Conservation (phyloP, 2,888 invertebrate species). For the Entomobrya proxima region DNA sequence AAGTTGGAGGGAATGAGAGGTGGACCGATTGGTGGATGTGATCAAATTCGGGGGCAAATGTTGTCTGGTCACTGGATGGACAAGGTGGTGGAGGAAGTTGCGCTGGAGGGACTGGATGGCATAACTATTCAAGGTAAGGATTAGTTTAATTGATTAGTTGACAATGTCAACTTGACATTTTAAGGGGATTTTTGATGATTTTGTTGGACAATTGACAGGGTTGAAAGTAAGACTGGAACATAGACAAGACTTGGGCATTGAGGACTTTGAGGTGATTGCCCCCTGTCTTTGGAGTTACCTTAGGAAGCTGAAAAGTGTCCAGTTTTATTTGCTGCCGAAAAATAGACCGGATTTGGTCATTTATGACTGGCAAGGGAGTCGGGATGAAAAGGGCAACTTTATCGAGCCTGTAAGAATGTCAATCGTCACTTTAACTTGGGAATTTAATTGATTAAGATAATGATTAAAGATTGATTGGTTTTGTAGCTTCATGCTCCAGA, state of each 20-base stretch:
- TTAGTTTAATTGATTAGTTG: neutral
- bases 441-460: too few species aligned
- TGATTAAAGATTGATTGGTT: too few species aligned
- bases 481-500: slow-evolving; percentile 67
- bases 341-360: slow-evolving; percentile 80
- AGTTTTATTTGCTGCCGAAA: slow-evolving; percentile 81
- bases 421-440: too few species aligned
- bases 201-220: slow-evolving; percentile 8
- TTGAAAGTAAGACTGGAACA: slow-evolving; percentile 19
- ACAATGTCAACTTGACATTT: slow-evolving; percentile 69
- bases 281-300: slow-evolving; percentile 83
- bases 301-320: slow-evolving; percentile 79
- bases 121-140: slow-evolving; percentile 83
- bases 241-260: slow-evolving; percentile 78
- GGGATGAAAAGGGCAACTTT: slow-evolving; percentile 80
- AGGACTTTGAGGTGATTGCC: slow-evolving; percentile 79
- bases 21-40: too few species aligned
- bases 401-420: slow-evolving; percentile 81
- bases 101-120: slow-evolving; percentile 89
- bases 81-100: slow-evolving; percentile 84
- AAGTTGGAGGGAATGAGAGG: too few species aligned
- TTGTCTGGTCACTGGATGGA: slow-evolving; percentile 50
- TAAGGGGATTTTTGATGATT: neutral
- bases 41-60: too few species aligned
- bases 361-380: slow-evolving; percentile 78